These are phyloP conservation scores for Drosophila simulans DNA, from an alignment of 1,140 invertebrate genomes.

Conservation along the genomic window DNA sequence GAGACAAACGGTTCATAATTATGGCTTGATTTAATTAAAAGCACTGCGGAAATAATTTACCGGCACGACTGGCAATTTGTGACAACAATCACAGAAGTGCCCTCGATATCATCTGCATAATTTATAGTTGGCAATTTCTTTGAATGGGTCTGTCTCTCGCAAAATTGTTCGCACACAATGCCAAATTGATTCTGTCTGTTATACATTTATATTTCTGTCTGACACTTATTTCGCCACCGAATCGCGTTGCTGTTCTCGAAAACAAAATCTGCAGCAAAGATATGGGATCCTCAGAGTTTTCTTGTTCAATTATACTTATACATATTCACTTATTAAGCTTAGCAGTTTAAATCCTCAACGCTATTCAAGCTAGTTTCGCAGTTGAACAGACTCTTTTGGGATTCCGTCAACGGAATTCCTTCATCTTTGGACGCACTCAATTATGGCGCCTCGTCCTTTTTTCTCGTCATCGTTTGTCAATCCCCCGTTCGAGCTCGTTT, in stretches of 20 bases:
- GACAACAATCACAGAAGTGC: slow-evolving; percentile 20
- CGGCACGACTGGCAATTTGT: slow-evolving; percentile 19
- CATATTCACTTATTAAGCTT: too few species aligned
- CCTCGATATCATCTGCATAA: slow-evolving; percentile 46
- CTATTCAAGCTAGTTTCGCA: neutral
- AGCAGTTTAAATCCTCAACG: too few species aligned
- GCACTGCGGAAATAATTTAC: slow-evolving; percentile 36
- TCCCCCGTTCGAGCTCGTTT: neutral
- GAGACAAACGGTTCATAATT: slow-evolving; percentile 41
- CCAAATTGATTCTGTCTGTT: neutral
- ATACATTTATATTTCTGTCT: slow-evolving; percentile 7
- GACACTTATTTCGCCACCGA: neutral
- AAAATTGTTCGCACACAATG: slow-evolving; percentile 12
- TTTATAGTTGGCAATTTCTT: slow-evolving; percentile 28
- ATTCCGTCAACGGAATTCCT: neutral
- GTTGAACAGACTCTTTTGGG: neutral
- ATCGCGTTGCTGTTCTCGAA: neutral
- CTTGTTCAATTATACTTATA: too few species aligned
- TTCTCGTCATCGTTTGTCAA: slow-evolving; percentile 34
- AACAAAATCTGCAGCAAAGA: too few species aligned
- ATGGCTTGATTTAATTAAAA: slow-evolving; percentile 56
- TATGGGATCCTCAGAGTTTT: too few species aligned
- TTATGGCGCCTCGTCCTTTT: slow-evolving; percentile 15
- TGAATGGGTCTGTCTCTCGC: neutral
- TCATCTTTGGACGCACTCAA: slow-evolving; percentile 8